phyloP scores from a whole-genome alignment of 2,797 vertebrate genomes.

The Oryzias dopingdopingensis region DNA sequence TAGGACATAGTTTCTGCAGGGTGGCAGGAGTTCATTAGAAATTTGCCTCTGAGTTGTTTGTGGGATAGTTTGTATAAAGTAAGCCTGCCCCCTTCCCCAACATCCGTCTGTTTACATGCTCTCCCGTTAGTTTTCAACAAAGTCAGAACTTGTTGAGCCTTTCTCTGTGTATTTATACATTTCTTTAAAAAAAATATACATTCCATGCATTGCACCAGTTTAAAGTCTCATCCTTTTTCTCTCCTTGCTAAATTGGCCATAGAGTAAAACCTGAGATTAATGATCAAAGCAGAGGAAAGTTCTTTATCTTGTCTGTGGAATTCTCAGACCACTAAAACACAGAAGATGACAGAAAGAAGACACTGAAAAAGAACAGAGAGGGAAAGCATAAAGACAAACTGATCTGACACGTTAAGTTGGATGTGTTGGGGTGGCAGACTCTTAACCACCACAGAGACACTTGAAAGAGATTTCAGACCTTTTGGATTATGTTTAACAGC shows the following conservation, averaged over 20 bases:
- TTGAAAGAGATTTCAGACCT: slow-evolving; percentile 27
- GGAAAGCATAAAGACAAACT: slow-evolving; percentile 1
- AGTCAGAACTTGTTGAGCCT: slow-evolving; percentile 10
- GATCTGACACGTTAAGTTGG: slow-evolving; percentile 1
- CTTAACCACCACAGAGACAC: slow-evolving; percentile 23
- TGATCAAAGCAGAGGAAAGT: slow-evolving; percentile 31
- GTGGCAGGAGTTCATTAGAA: too few species aligned
- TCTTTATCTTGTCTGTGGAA: slow-evolving; percentile 14
- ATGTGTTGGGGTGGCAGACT: slow-evolving; percentile 13
- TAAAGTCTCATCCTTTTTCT: slow-evolving; percentile 14
- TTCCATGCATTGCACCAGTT: slow-evolving; percentile 19
- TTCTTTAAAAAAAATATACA: neutral
- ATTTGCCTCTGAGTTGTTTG: too few species aligned
- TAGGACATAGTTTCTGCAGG: too few species aligned
- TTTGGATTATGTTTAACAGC: slow-evolving; percentile 44
- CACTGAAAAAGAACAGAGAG: slow-evolving; percentile 7
- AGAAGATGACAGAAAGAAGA: slow-evolving; percentile 5
- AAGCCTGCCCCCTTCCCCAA: too few species aligned
- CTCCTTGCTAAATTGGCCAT: slow-evolving; percentile 30
- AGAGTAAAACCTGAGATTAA: slow-evolving; percentile 40
- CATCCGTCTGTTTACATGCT: too few species aligned
- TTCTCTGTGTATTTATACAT: neutral
- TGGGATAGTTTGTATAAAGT: too few species aligned
- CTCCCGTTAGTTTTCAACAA: neutral
- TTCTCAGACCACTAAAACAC: slow-evolving; percentile 25